Conservation (phyloP, 2,113 vertebrate genomes). For the Lasiurus cinereus region DNA sequence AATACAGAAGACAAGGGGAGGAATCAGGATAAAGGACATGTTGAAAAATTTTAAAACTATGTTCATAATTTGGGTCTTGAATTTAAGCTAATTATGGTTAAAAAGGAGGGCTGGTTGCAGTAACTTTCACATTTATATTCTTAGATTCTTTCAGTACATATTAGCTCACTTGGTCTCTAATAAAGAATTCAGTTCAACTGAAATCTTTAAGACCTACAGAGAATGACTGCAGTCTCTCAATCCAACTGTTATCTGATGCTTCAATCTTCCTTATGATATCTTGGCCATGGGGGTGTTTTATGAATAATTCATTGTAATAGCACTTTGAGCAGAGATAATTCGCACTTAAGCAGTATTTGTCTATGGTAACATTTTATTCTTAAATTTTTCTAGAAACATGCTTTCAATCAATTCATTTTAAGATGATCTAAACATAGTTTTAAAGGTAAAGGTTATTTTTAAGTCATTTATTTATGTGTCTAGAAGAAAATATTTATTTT, state of each 20-base stretch:
- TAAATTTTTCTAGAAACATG: not conserved
- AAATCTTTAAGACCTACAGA: not conserved
- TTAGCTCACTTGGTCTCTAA: constrained; percentile 13
- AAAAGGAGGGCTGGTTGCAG: not conserved
- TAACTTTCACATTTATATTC: constrained; percentile 62
- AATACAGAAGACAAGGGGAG: not conserved
- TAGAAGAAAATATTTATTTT: constrained; percentile 20
- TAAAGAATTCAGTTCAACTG: constrained; percentile 31
- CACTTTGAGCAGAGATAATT: not conserved
- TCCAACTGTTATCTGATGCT: not conserved
- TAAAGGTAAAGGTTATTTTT: constrained; percentile 33
- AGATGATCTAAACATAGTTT: constrained; percentile 41
- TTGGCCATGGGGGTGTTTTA: not conserved
- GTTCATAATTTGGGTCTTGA: constrained; percentile 32
- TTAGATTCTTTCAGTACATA: not conserved
- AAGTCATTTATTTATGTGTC: not conserved
- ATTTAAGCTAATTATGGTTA: constrained; percentile 31
- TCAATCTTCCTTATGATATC: not conserved
- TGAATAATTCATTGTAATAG: not conserved
- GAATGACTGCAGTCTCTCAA: not conserved
- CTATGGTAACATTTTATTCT: constrained; percentile 11
- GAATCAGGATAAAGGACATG: constrained; percentile 51
- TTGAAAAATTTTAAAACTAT: constrained; percentile 31
- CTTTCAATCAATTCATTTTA: constrained; percentile 44
- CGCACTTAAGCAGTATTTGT: constrained; percentile 5